Evolutionary conservation across 2,888 invertebrate species (phyloP), one percentile per base, ranked within the genome.

Genomic region (Cremastinae sp.): DNA sequence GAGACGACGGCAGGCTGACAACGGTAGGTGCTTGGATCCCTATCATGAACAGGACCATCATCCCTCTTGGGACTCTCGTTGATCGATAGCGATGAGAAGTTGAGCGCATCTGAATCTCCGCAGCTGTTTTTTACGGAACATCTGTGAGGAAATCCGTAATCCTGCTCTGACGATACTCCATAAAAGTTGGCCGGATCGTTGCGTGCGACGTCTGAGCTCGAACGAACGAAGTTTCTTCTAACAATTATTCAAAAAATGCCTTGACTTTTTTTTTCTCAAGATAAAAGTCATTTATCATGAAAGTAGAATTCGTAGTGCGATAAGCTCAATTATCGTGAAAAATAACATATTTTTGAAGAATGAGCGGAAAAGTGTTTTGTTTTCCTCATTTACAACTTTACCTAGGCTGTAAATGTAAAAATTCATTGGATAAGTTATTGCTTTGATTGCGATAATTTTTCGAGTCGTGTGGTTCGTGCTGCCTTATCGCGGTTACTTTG

Each of bases 131-230:
- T 76, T 49, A 82, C 80, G 74, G 51, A 65, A 47, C 73, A 41
- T 55, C 59, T 59, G 51, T 74, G 75, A 35, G 73, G 37, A 14
- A 51, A 9, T 1, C 74, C 49, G 39, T 80, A 78, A 22, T 81
- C 80, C 2, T 81, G 79, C 9, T 91, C 90, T 0, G 91, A 87
- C 0, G 90, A 90, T 83, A n/a, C n/a, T n/a, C n/a, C n/a, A n/a
- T n/a, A n/a, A n/a, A n/a, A 93, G 78, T 93, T 93, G 4, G 93
- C 93, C 0, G 93, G 91, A 84, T 93, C 93, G 62, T 93, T 91
- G 82, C 92, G 92, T 73, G 92, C 82, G 35, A 83, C 73, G 28
- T 85, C 84, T n/a, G 79, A 16, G 4, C 78, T 68, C 0, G 83
- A 83, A 55, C 49, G 79, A 3, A 75, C 78, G 16, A 43, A 61